phyloP scores from a whole-genome alignment of 1,140 invertebrate genomes.

The Chrysomallon squamiferum region DNA sequence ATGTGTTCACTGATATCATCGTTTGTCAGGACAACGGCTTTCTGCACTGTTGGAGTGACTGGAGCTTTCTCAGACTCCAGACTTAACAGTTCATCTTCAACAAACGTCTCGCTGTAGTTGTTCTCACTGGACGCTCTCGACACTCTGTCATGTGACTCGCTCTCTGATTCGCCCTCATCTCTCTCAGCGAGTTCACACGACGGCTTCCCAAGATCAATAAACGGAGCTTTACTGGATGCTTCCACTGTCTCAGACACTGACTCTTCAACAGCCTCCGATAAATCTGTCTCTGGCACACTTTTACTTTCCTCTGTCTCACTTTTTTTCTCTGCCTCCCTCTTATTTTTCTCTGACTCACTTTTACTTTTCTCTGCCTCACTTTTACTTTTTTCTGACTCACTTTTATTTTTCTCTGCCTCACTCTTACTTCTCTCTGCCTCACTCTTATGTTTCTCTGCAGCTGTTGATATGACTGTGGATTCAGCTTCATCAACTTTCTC shows the following conservation, averaged over 20 bases:
- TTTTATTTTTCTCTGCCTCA: slow-evolving; percentile 36
- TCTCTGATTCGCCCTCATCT: slow-evolving; percentile 36
- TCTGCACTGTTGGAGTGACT: neutral
- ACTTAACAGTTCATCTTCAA: slow-evolving; percentile 25
- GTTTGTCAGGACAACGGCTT: slow-evolving; percentile 14
- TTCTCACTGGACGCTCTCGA: slow-evolving; percentile 47
- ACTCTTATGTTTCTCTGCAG: slow-evolving; percentile 31
- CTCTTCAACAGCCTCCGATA: too few species aligned
- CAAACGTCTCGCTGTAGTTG: slow-evolving; percentile 15
- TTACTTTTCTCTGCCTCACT: slow-evolving; percentile 37
- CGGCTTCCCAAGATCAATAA: neutral
- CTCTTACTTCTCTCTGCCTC: slow-evolving; percentile 36
- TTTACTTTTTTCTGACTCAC: slow-evolving; percentile 38
- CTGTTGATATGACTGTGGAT: neutral
- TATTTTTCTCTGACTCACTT: slow-evolving; percentile 38
- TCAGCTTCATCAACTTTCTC: neutral
- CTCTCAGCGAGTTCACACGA: slow-evolving; percentile 21
- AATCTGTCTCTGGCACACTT: too few species aligned
- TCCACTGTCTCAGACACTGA: too few species aligned
- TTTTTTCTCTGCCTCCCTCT: too few species aligned
- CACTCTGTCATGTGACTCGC: slow-evolving; percentile 24
- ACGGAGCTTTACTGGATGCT: too few species aligned
- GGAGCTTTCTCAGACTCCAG: slow-evolving; percentile 25
- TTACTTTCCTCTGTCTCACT: too few species aligned
- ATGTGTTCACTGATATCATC: slow-evolving; percentile 43